phyloP scores from a whole-genome alignment of 92 coral and sea anemone species.

The Hydrozoanthus gracilis region DNA sequence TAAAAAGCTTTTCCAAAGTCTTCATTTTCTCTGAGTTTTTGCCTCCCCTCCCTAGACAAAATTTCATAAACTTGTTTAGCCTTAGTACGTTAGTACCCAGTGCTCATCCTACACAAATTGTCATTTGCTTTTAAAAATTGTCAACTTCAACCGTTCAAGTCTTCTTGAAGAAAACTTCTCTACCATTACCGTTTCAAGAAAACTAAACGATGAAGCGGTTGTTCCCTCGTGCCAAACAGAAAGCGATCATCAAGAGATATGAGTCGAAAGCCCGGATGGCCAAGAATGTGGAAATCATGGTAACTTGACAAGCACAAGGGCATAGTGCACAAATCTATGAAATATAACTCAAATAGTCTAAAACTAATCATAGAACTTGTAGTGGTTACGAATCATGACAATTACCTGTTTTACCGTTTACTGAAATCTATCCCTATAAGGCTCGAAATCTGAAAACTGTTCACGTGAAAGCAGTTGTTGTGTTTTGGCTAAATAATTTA shows the following conservation, averaged over 20 bases:
- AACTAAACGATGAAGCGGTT: constrained; percentile 72
- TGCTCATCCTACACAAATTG: not conserved
- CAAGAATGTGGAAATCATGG: constrained; percentile 91
- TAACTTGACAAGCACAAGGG: constrained; percentile 24
- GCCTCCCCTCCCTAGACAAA: not conserved
- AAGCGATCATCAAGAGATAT: constrained; percentile 84
- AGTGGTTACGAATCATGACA: no score
- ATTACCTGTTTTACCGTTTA: no score
- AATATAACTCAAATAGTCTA: no score
- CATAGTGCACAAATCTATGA: no score
- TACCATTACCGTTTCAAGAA: not conserved
- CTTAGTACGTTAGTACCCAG: not conserved
- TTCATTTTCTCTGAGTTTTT: not conserved
- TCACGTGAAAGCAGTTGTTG: no score
- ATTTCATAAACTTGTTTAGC: not conserved
- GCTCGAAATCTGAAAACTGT: no score
- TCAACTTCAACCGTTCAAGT: not conserved
- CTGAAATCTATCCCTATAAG: no score
- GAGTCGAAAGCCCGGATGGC: constrained; percentile 83
- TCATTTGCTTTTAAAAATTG: not conserved
- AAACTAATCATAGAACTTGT: no score
- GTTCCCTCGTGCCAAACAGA: constrained; percentile 89
- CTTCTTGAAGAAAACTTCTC: not conserved
- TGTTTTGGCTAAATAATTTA: no score
- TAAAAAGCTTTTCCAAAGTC: not conserved